A percentile compares a stretch with the other conserved stretches of the same genome.
These are phyloP conservation scores for Lumbricus terrestris DNA, from an alignment of 2,888 invertebrate species.

Conservation along the genomic window DNA sequence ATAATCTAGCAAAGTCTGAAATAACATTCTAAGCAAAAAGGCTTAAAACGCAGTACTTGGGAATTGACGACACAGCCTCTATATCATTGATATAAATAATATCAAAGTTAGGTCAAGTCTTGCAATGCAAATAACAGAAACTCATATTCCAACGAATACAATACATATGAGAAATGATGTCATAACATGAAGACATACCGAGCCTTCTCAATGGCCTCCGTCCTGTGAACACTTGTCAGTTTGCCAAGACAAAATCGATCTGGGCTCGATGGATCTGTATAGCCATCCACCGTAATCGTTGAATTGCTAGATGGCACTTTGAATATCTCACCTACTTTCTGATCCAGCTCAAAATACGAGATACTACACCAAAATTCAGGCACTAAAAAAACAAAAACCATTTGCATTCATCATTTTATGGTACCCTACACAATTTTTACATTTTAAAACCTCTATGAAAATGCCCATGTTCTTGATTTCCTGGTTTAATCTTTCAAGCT, in stretches of 20 bases:
- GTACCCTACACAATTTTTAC: background rate
- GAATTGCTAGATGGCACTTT: slow-evolving; percentile 73
- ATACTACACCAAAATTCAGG: slow-evolving; percentile 97
- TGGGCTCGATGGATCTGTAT: slow-evolving; percentile 96
- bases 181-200: slow-evolving; percentile 48
- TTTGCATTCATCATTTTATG: background rate
- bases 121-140: background rate
- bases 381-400: slow-evolving; percentile 42
- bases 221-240: slow-evolving; percentile 92
- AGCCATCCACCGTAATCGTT: slow-evolving; percentile 91
- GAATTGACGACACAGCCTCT: too few species aligned
- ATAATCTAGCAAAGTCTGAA: too few species aligned
- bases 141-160: background rate
- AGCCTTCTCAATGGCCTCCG: slow-evolving; percentile 56
- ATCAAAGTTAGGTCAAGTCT: background rate
- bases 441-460: too few species aligned
- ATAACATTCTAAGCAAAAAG: too few species aligned
- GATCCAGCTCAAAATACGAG: slow-evolving; percentile 96
- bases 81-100: too few species aligned
- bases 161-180: too few species aligned
- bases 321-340: slow-evolving; percentile 73
- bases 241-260: slow-evolving; percentile 97
- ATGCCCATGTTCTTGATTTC: background rate
- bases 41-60: background rate
- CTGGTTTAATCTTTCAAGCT: background rate